phyloP scores from a whole-genome alignment of 2,888 invertebrate genomes.

The Parelbella ahira region DNA sequence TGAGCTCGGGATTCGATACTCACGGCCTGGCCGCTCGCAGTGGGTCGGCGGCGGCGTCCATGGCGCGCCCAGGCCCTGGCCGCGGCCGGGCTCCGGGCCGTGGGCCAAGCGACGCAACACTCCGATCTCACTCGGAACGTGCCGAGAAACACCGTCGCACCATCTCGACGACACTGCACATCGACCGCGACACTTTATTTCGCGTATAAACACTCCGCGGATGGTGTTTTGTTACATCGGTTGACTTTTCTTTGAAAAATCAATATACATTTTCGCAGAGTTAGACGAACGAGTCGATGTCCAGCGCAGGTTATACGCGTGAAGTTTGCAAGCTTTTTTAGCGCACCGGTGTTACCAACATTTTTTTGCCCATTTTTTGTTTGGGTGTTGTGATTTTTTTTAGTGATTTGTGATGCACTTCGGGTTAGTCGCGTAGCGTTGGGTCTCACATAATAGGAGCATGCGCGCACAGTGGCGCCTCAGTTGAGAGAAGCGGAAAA shows the following conservation, averaged over 20 bases:
- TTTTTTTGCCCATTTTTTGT: constrained; percentile 79
- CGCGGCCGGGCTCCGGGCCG: constrained; percentile 76
- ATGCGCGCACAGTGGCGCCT: constrained; percentile 33
- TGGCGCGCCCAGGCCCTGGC: constrained; percentile 77
- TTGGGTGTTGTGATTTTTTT: constrained; percentile 79
- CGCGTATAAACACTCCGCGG: constrained; percentile 79
- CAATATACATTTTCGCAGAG: constrained; percentile 82
- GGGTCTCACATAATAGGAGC: constrained; percentile 65
- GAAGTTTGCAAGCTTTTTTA: constrained; percentile 82
- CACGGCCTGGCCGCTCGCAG: constrained; percentile 77
- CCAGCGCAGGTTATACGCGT: constrained; percentile 82
- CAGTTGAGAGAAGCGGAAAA: constrained; percentile 19
- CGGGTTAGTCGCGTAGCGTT: constrained; percentile 49
- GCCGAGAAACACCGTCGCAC: constrained; percentile 74
- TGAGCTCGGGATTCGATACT: constrained; percentile 54
- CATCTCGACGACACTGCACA: constrained; percentile 77
- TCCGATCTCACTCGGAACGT: constrained; percentile 76
- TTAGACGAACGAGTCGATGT: constrained; percentile 81
- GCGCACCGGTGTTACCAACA: constrained; percentile 81
- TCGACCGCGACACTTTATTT: constrained; percentile 69
- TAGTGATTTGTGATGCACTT: constrained; percentile 69
- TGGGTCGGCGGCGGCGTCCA: constrained; percentile 77
- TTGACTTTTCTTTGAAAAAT: constrained; percentile 82
- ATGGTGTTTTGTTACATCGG: constrained; percentile 80
- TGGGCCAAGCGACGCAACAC: constrained; percentile 75